Evolutionary conservation across 2,113 vertebrate species (phyloP).

Genomic region (Ophiodon elongatus): DNA sequence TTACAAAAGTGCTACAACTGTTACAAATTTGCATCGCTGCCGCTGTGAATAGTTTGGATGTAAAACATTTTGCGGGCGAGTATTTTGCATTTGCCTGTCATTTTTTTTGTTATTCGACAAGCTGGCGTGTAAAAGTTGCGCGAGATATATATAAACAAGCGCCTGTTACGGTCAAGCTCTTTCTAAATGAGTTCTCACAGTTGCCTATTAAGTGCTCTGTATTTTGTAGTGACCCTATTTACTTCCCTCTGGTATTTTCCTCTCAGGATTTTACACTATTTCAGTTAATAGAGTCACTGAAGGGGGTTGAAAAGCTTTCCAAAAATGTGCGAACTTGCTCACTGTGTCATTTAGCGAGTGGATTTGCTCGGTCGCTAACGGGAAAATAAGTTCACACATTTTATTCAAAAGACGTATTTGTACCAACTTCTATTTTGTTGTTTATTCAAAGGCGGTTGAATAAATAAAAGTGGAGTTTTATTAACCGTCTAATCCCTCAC

Average conservation of each 20-base stretch:
- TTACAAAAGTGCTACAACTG: background rate
- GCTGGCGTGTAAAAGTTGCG: no score
- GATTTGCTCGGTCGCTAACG: background rate
- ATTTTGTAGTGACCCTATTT: no score
- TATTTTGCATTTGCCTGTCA: no score
- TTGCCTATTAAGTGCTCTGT: no score
- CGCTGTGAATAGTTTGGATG: no score
- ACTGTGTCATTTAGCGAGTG: background rate
- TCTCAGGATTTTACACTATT: constrained; percentile 3
- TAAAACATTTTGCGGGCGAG: background rate
- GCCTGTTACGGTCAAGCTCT: no score
- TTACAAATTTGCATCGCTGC: background rate
- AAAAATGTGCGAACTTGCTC: background rate
- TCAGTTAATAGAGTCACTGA: constrained; percentile 7
- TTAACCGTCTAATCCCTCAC: background rate
- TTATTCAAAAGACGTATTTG: background rate
- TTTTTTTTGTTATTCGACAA: no score
- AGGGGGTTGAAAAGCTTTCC: background rate
- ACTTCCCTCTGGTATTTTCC: background rate
- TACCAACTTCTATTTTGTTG: background rate
- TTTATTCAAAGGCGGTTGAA: constrained; percentile 3
- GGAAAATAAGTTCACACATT: background rate
- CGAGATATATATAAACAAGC: no score
- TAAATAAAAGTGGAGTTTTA: constrained; percentile 5
- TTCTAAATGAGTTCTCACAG: no score